Percentiles rank a stretch among this genome's conserved stretches.
These are phyloP conservation scores for Oreotragus oreotragus DNA, from an alignment of 2,113 vertebrate species.

Conservation along the genomic window DNA sequence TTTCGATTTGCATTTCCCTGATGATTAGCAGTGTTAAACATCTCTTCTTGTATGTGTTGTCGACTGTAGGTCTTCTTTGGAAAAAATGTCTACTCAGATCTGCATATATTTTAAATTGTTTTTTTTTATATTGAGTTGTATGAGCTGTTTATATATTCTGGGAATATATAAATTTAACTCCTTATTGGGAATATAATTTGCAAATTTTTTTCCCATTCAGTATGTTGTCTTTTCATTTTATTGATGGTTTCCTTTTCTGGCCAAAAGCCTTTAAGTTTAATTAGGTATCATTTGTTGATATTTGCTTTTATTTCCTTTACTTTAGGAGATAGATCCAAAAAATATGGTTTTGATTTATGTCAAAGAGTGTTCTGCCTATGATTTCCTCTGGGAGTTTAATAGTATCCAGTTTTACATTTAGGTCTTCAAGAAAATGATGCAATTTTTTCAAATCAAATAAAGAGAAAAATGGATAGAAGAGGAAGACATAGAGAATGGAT, in stretches of 20 bases:
- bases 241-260: background rate
- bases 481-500: background rate
- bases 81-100: background rate
- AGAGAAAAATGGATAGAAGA: constrained; percentile 9
- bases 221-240: background rate
- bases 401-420: background rate
- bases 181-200: background rate
- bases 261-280: background rate
- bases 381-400: background rate
- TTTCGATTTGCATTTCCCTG: background rate
- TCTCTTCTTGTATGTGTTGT: background rate
- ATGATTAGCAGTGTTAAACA: background rate
- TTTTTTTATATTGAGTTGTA: background rate
- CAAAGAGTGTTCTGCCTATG: background rate
- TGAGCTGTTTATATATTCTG: background rate
- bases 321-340: background rate
- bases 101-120: background rate
- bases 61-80: background rate
- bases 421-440: background rate
- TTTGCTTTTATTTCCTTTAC: background rate
- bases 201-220: background rate
- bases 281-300: background rate
- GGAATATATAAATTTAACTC: background rate
- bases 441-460: constrained; percentile 31
- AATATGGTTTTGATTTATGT: background rate